Evolutionary conservation across 2,888 invertebrate genomes (phyloP), one percentile per base, ranked within the genome.

Genomic region (Troides aeacus): DNA sequence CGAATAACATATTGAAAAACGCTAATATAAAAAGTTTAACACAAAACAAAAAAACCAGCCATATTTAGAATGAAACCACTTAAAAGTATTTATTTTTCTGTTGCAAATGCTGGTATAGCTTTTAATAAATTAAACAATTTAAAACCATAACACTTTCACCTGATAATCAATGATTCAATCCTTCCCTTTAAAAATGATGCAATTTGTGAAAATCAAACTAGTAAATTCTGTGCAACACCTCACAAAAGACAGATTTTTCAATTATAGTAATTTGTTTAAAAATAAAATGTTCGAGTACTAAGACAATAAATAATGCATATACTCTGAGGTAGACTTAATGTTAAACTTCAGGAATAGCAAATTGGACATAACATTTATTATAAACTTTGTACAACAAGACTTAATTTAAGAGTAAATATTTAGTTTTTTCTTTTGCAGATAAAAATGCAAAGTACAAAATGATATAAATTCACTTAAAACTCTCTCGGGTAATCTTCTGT

Each of bases 401-500:
- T 39, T 15, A 58, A 24, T 1, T 23, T 58, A 24, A 10, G 23
- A 58, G 10, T 58, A 58, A 53, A 53, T 53, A 53, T 1, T 53
- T 46, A 2, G 5, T 53, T 53, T n/a, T 18, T 8, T n/a, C n/a
- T 53, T 53, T 53, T 53, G 17, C 53, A 5, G 53, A 53, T 8
- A n/a, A 18, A 53, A n/a, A 18, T 53, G n/a, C n/a, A 1, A 53
- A 1, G 53, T 46, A 46, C 46, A 46, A 53, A n/a, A n/a, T n/a
- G 7, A 53, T 53, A 53, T 8, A 62, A 36, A 67, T 68, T 58
- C 50, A 65, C 36, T 71, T 68, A 24, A 71, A 71, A 76, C 77
- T 39, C 18, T 74, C 74, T 23, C 75, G 74, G n/a, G 78, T 81
- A 66, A 82, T 76, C 64, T 83, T 86, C 63, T 88, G 88, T 69